Evolutionary conservation across 2,888 invertebrate species (phyloP), one percentile per base, ranked within the genome.

Genomic region (Matsumyia berberina): DNA sequence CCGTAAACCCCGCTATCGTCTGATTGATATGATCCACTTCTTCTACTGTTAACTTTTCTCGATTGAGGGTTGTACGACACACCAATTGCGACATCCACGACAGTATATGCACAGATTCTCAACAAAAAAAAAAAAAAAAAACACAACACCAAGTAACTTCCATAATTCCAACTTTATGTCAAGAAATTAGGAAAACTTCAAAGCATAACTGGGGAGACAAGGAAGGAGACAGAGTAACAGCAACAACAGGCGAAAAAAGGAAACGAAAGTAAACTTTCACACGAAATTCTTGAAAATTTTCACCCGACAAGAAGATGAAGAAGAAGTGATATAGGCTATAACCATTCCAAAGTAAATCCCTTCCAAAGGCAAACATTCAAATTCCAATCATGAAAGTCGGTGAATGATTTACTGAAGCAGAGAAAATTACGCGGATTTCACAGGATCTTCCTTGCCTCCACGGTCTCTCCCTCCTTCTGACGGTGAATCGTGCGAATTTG

Each of bases 311-410:
- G 24, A 24, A 24, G 24, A 24, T 3, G 24, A 24, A 24, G 24
- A 7, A 17, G 12, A 55, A 60, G 57, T 42, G 19, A n/a, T 15
- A 9, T 12, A 17, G 17, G 53, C 17, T 17, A 33, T 33, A 33
- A 15, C 12, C 8, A n/a, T 29, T 55, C 42, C 33, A 11, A 15
- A 29, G 37, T 39, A 72, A 60, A 77, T 67, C 60, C 72, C 60
- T 46, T 53, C 46, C 37, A 53, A 79, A 79, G 67, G 69, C 69
- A 66, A 80, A 80, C 76, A 79, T 85, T 85, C 79, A 85, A 85
- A 85, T 79, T 85, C 80, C 85, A 85, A 85, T 85, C 85, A 80
- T 85, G 74, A 85, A 85, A 74, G 70, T 76, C 76, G 70, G 49
- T 80, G 70, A 85, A 74, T 85, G 80, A 85, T 85, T 85, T 76